Evolutionary conservation across 2,888 invertebrate species (phyloP).

Genomic region (Drosophila mimetica): DNA sequence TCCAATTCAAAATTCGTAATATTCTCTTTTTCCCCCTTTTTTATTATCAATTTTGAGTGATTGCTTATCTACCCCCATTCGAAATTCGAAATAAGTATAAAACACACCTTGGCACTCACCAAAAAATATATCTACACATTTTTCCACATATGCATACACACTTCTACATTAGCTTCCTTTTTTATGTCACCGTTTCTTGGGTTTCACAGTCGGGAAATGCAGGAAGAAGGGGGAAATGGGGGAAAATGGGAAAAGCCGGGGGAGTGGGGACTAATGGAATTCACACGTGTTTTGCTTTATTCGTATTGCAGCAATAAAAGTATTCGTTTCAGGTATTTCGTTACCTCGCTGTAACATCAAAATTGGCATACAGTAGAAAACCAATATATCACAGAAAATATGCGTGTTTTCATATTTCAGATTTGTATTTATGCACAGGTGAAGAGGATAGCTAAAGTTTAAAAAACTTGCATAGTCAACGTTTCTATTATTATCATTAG

Average conservation of each 20-base stretch:
- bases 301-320: constrained; percentile 35
- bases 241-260: background rate
- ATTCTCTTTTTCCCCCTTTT: background rate
- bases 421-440: background rate
- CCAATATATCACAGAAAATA: background rate
- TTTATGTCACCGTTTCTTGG: constrained; percentile 34
- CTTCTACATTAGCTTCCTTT: constrained; percentile 20
- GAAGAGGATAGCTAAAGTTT: background rate
- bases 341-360: constrained; percentile 3
- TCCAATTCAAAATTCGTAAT: constrained; percentile 1
- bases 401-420: background rate
- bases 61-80: constrained; percentile 41
- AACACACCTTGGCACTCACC: constrained; percentile 22
- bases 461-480: too few relatives aligned
- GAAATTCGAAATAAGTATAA: constrained; percentile 6
- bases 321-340: constrained; percentile 23
- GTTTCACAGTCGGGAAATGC: constrained; percentile 27
- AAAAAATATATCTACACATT: background rate
- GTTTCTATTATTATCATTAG: too few relatives aligned
- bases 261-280: constrained; percentile 27
- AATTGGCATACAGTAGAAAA: constrained; percentile 11
- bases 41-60: constrained; percentile 32
- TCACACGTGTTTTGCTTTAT: constrained; percentile 39
- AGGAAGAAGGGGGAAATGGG: background rate
- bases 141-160: constrained; percentile 18